Base-by-base conservation (phyloP, 2,797 vertebrate species). In the Adelosebastes latens region DNA sequence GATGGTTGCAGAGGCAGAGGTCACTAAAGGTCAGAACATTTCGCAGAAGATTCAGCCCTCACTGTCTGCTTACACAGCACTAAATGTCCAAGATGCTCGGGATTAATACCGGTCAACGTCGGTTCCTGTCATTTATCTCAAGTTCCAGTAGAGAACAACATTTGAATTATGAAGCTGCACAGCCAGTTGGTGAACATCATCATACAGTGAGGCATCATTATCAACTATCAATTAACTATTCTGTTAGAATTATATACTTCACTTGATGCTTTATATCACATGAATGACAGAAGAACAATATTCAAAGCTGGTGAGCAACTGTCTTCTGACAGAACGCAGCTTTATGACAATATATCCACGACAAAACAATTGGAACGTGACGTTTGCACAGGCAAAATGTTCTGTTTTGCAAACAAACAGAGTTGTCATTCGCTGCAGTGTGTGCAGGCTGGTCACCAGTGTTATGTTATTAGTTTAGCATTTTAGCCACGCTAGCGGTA, bases 11-110 rank as follows among this genome's bases (percentile, higher is more conserved):
- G 16, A 85, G 10, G 5, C 55, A 56, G 76, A 82, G 84, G 85
- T 89, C 70, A 87, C 55, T 53, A 65, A 70, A 69, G 83, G 74
- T 82, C 77, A 84, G 22, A 59, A 36, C 18, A 52, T 60, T 79
- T 66, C 3, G 3, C 29, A 2, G 49, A 65, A 53, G 56, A 74
- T 20, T 71, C 49, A 29, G 7, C 32, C 25, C 42, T 66, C 29
- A 3, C 58, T 62, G 29, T 78, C 77, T 88, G 81, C 91, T 87
- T 85, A 83, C 81, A 61, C 87, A 80, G 86, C 92, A 82, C 42
- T 60, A 75, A 42, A 24, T 69, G 67, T 32, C 32, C 32, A 8
- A 39, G 27, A 20, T 36, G 42, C 6, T 65, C 27, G 39, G 29
- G 56, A 55, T 66, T 75, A 14, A 62, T n/a, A 71, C 75, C 14